phyloP scores from a whole-genome alignment of 2,888 invertebrate genomes.

The Noctua comes region DNA sequence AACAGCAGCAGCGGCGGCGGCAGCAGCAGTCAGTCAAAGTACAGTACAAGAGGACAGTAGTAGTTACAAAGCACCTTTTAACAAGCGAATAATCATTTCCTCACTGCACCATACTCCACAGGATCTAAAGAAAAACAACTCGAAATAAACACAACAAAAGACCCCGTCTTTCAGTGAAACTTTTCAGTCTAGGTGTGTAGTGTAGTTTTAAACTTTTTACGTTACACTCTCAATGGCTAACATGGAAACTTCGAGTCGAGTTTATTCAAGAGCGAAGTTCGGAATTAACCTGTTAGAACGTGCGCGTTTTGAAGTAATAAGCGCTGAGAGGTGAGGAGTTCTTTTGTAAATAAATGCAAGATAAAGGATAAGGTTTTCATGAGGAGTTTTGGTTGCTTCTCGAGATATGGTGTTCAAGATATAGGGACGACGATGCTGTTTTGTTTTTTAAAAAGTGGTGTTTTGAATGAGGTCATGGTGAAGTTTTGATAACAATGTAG shows the following conservation, averaged over 20 bases:
- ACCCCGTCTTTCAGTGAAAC: slow-evolving; percentile 8
- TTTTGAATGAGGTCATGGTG: neutral
- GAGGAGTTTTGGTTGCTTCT: slow-evolving; percentile 1
- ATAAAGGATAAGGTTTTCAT: slow-evolving; percentile 21
- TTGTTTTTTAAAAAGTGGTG: neutral
- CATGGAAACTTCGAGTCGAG: slow-evolving; percentile 67
- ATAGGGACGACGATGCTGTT: neutral
- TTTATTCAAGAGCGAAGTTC: slow-evolving; percentile 72
- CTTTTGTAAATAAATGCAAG: slow-evolving; percentile 21
- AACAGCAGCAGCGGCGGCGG: too few relatives aligned
- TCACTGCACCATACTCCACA: neutral
- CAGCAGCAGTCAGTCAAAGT: too few relatives aligned
- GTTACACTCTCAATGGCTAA: slow-evolving; percentile 68
- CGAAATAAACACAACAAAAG: slow-evolving; percentile 12
- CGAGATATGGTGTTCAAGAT: neutral
- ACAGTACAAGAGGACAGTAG: too few relatives aligned
- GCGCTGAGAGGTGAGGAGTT: slow-evolving; percentile 16
- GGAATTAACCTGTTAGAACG: slow-evolving; percentile 77
- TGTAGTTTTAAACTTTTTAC: slow-evolving; percentile 74
- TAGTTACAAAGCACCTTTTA: neutral
- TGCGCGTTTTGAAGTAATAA: slow-evolving; percentile 58
- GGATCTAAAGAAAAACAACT: neutral
- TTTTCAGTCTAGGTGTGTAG: slow-evolving; percentile 30
- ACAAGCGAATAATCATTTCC: neutral
- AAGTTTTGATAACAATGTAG: neutral